phyloP scores from a whole-genome alignment of 2,888 invertebrate genomes.

The Cantharis rufa region DNA sequence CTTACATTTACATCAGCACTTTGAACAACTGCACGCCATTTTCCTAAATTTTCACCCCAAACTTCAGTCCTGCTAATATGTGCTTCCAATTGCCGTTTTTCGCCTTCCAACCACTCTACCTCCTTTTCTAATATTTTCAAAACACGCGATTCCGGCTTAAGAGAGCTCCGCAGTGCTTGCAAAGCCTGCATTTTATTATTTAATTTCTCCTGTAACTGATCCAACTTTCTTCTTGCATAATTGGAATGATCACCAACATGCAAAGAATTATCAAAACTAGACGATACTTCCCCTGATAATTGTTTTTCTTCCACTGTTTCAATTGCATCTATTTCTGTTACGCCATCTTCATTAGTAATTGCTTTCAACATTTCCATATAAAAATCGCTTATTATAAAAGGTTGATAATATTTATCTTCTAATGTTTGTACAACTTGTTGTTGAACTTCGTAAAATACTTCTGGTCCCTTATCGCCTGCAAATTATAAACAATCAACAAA shows the following conservation, averaged over 20 bases:
- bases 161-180: constrained; percentile 78
- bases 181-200: constrained; percentile 84
- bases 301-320: constrained; percentile 61
- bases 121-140: constrained; percentile 79
- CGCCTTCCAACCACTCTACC: constrained; percentile 80
- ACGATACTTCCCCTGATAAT: constrained; percentile 60
- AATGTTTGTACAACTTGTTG: constrained; percentile 76
- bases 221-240: constrained; percentile 79
- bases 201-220: constrained; percentile 81
- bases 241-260: constrained; percentile 83
- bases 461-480: constrained; percentile 82
- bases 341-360: constrained; percentile 64
- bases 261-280: constrained; percentile 58
- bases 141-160: constrained; percentile 83
- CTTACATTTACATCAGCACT: constrained; percentile 73
- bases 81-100: constrained; percentile 79
- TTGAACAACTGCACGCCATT: constrained; percentile 85
- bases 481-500: neutral
- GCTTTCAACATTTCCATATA: constrained; percentile 75
- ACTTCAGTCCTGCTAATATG: constrained; percentile 84
- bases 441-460: constrained; percentile 87
- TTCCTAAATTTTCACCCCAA: constrained; percentile 88
- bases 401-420: constrained; percentile 86
- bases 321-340: constrained; percentile 53
- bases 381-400: constrained; percentile 84